phyloP scores from a whole-genome alignment of 2,113 vertebrate species.

The Microtus pennsylvanicus region DNA sequence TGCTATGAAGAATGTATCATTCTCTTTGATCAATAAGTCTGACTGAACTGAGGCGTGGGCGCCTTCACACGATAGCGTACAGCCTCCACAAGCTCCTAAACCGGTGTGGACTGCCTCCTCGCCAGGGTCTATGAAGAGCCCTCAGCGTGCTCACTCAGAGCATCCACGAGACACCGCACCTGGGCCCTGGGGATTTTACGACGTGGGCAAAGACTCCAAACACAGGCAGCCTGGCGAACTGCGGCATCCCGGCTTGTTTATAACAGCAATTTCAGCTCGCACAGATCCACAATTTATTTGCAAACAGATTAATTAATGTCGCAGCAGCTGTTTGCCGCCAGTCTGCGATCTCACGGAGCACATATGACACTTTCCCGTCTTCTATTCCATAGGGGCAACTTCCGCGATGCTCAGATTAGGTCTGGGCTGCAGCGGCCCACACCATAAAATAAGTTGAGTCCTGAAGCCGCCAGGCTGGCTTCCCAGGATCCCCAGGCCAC shows the following conservation, averaged over 20 bases:
- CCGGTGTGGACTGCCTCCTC: slow-evolving; percentile 64
- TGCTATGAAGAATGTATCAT: slow-evolving; percentile 86
- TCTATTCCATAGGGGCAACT: slow-evolving; percentile 86
- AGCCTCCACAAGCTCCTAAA: slow-evolving; percentile 74
- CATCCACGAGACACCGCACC: slow-evolving; percentile 62
- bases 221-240: slow-evolving; percentile 65
- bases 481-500: slow-evolving; percentile 80
- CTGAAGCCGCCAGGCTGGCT: slow-evolving; percentile 83
- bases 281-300: slow-evolving; percentile 90
- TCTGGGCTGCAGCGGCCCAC: slow-evolving; percentile 83
- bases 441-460: slow-evolving; percentile 85
- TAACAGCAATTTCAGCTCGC: slow-evolving; percentile 85
- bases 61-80: slow-evolving; percentile 66
- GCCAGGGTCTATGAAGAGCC: neutral
- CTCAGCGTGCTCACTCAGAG: slow-evolving; percentile 57
- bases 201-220: slow-evolving; percentile 60
- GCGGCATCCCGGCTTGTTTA: slow-evolving; percentile 84
- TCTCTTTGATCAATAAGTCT: slow-evolving; percentile 88
- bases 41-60: slow-evolving; percentile 81
- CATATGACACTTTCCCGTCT: slow-evolving; percentile 86
- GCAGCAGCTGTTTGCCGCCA: slow-evolving; percentile 90
- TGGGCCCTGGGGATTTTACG: slow-evolving; percentile 71
- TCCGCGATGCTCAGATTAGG: slow-evolving; percentile 85
- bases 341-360: slow-evolving; percentile 87
- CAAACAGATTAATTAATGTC: slow-evolving; percentile 92